Evolutionary conservation across 2,888 invertebrate species (phyloP).

Genomic region (Zaprionus obscuricornis): DNA sequence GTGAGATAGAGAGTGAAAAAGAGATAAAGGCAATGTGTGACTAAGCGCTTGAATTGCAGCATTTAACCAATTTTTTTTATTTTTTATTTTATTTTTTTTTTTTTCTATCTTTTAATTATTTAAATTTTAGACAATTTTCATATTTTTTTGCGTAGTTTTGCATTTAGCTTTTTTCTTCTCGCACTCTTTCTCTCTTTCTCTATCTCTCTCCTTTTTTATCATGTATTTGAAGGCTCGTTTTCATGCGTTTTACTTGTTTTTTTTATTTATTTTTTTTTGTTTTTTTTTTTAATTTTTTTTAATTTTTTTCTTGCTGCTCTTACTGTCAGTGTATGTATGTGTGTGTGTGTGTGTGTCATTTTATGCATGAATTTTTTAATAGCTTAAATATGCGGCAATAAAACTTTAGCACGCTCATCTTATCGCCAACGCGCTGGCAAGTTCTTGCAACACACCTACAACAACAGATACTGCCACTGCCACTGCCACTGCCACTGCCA

Average conservation of each 20-base stretch:
- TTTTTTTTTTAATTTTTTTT: not conserved
- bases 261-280: not conserved
- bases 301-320: not conserved
- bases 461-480: not conserved
- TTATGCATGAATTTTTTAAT: constrained; percentile 77
- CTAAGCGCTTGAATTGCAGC: constrained; percentile 51
- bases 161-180: no score
- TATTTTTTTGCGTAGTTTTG: constrained; percentile 10
- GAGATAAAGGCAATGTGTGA: not conserved
- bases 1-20: constrained; percentile 38
- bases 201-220: no score
- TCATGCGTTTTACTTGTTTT: constrained; percentile 19
- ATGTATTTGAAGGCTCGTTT: no score
- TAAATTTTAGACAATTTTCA: not conserved
- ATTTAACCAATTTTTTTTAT: constrained; percentile 56
- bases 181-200: not conserved
- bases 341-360: constrained; percentile 55
- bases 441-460: constrained; percentile 30
- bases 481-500: not conserved
- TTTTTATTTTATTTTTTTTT: constrained; percentile 29
- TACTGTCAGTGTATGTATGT: constrained; percentile 4
- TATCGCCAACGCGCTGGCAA: constrained; percentile 66
- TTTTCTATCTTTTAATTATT: not conserved
- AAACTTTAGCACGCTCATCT: constrained; percentile 77
- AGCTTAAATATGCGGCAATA: constrained; percentile 77